Base-by-base conservation (phyloP, 2,888 invertebrate genomes). In the Euproctis similis region DNA sequence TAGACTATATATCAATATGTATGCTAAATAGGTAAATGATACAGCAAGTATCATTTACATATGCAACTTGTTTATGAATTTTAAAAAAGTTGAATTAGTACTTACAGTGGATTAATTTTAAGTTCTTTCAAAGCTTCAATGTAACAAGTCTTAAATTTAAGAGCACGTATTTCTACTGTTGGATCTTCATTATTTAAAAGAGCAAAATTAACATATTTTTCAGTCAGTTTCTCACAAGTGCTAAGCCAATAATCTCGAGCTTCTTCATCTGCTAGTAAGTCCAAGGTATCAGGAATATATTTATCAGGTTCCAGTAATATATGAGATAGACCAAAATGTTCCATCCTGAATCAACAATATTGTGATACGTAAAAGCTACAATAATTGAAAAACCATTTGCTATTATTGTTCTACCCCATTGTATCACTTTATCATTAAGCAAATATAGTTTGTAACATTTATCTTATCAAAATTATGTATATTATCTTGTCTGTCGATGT, bases 221-320 rank as follows among this genome's bases (percentile, higher is more conserved):
- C 90, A 8, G 94, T 91, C 51, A 95, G 90, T 44, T 90, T 91
- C 65, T 94, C 92, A 64, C 98, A 94, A 69, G 96, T 96, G 40
- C 91, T 88, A 24, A 98, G 87, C 98, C 98, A 98, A 74, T 97
- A 98, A 46, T 86, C 89, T 65, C 94, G 89, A 8, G 97, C 97
- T 63, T 93, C 92, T 43, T 87, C 86, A 69, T 98, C 96, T 53
- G 89, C 88, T 36, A 92, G 89, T 33, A 98, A 87, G 78, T 98
- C 96, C 43, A 96, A 90, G 14, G 96, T 95, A 71, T 98, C 98
- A 1, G 98, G 96, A 66, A 89, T 88, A 82, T 98, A 98, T 58
- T 88, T 87, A 46, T 87, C 86, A 29, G 92, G 91, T 72, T 95
- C 90, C 46, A 87, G 86, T 36, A 98, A 82, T 47, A 98, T 70